phyloP scores from a whole-genome alignment of 2,797 vertebrate species.

The Gymnoscopelus braueri region DNA sequence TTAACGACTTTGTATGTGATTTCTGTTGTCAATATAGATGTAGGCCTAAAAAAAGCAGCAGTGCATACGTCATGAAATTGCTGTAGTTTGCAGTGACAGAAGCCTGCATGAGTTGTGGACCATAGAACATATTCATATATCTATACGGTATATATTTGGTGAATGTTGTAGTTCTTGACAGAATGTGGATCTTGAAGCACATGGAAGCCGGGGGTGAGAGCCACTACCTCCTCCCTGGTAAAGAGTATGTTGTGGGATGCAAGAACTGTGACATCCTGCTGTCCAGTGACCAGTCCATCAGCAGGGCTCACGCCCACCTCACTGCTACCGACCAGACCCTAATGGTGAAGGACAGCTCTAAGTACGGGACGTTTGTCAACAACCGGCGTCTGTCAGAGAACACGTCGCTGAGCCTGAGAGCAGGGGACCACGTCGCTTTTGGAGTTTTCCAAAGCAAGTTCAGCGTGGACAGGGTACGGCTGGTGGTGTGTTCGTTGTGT shows the following conservation, averaged over 20 bases:
- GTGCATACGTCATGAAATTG: too few species aligned
- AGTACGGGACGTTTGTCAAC: conserved; percentile 95
- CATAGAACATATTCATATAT: too few species aligned
- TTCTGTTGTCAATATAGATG: too few species aligned
- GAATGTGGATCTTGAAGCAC: conserved; percentile 71
- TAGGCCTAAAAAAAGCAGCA: too few species aligned
- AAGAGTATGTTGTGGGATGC: conserved; percentile 90
- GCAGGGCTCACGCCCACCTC: conserved; percentile 88
- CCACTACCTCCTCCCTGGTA: conserved; percentile 80
- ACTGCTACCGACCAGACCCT: conserved; percentile 79
- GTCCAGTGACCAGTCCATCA: conserved; percentile 92
- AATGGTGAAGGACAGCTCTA: conserved; percentile 91
- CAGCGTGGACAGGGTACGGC: conserved; percentile 86
- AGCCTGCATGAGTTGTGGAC: too few species aligned
- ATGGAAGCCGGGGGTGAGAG: conserved; percentile 68
- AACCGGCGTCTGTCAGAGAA: conserved; percentile 80
- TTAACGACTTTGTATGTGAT: too few species aligned
- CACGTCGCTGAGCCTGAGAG: conserved; percentile 72
- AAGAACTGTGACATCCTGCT: conserved; percentile 91
- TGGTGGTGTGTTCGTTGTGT: conserved; percentile 92
- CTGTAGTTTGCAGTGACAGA: too few species aligned
- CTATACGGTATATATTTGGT: too few species aligned
- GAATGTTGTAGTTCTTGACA: too few species aligned
- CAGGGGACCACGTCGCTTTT: conserved; percentile 90
- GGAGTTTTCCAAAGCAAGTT: conserved; percentile 96